Base-by-base conservation (phyloP, 2,888 invertebrate genomes). In the Aethes cnicana region DNA sequence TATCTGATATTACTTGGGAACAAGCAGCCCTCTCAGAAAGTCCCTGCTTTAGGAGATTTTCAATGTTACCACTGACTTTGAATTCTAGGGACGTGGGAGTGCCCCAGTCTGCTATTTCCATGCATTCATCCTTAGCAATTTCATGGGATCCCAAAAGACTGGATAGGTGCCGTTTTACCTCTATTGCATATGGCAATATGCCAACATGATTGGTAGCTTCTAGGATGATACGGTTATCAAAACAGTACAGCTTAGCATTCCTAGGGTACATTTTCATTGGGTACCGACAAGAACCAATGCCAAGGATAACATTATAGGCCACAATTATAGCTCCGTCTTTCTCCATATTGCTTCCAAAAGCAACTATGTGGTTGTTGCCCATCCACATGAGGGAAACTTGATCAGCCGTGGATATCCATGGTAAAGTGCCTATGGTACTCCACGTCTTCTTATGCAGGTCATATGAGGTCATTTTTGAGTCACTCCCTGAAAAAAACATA, bases 241-340 rank as follows among this genome's bases (percentile, higher is more conserved):
- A 75, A 53, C 88, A 89, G 57, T 81, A 85, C 1, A 90, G 57
- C 58, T 81, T 84, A 1, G 90, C 85, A 61, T 78, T 75, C 61
- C 82, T 77, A n/a, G 83, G 71, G 47, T 88, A 90, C 80, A 90
- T 83, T 67, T 90, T 90, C 84, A 90, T 84, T 5, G 89, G 90
- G 57, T 90, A 90, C 57, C 74, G 75, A 56, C 84, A 89, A 1
- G 88, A 85, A 0, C 84, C 87, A 3, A 90, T 81, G 4, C 88
- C 89, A 1, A 90, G 72, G 1, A 74, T 60, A n/a, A 82, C 77
- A 57, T 90, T 90, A 54, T 85, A 90, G 5, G 86, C 84, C 6
- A 89, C 74, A 30, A 90, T 81, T 1, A 89, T 78, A 0, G 94
- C 94, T 50, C 94, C 95, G 79, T 94, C 94, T 70, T 94, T 92